Evolutionary conservation across 2,888 invertebrate species (phyloP).

Genomic region (Apeira syringaria): DNA sequence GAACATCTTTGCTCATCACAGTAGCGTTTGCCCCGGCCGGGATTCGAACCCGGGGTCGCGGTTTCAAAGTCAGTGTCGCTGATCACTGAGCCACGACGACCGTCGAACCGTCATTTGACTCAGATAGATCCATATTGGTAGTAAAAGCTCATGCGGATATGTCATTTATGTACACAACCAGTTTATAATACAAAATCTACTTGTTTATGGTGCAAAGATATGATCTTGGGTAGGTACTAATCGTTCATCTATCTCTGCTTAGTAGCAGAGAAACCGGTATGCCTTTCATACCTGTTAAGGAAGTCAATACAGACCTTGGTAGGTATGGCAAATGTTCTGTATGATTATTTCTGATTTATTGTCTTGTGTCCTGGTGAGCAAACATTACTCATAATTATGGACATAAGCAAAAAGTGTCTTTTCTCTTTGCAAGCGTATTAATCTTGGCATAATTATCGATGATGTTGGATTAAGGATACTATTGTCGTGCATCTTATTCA

Average conservation of each 20-base stretch:
- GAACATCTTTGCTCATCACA: too few relatives aligned
- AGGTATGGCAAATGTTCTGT: slow-evolving; percentile 54
- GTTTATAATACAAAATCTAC: slow-evolving; percentile 18
- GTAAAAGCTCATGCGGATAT: slow-evolving; percentile 24
- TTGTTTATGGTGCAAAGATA: slow-evolving; percentile 25
- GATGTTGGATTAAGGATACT: slow-evolving; percentile 25
- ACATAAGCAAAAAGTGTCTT: slow-evolving; percentile 35
- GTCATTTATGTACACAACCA: slow-evolving; percentile 22
- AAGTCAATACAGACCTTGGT: slow-evolving; percentile 57
- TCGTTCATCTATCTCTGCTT: slow-evolving; percentile 57
- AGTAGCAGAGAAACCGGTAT: slow-evolving; percentile 53
- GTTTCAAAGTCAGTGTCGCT: too few relatives aligned
- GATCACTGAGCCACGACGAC: too few relatives aligned
- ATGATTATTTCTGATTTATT: slow-evolving; percentile 58
- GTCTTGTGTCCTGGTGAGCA: slow-evolving; percentile 37
- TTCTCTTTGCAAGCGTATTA: slow-evolving; percentile 33
- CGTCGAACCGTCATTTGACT: slow-evolving; percentile 23
- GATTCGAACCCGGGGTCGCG: too few relatives aligned
- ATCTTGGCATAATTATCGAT: slow-evolving; percentile 30
- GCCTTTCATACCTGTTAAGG: slow-evolving; percentile 42
- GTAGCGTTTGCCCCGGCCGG: too few relatives aligned
- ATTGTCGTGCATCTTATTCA: slow-evolving; percentile 3
- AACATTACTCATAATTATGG: slow-evolving; percentile 51
- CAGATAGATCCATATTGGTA: slow-evolving; percentile 19
- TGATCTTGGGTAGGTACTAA: slow-evolving; percentile 55